phyloP scores from a whole-genome alignment of 2,888 invertebrate species.

The Drosophila meridionalis region DNA sequence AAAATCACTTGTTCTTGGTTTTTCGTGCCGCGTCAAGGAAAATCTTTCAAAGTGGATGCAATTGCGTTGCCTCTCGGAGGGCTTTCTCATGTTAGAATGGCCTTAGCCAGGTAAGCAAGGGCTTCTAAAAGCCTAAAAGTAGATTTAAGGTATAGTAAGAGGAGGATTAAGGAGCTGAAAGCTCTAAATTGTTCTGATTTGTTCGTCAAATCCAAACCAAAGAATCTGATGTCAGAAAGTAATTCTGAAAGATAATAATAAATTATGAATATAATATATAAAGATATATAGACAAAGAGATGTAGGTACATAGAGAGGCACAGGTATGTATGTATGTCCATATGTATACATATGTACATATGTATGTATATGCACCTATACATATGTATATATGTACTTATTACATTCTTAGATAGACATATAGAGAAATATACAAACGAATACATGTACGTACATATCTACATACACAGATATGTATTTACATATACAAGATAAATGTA shows the following conservation, averaged over 20 bases:
- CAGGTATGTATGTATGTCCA: neutral
- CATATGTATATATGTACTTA: neutral
- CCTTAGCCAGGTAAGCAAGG: slow-evolving; percentile 87
- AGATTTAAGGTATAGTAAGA: neutral
- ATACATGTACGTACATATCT: neutral
- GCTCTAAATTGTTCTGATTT: too few species aligned
- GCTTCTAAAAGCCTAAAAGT: neutral
- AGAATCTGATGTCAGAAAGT: too few species aligned
- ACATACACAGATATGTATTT: neutral
- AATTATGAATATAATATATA: too few species aligned
- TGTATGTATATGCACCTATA: neutral
- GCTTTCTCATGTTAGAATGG: slow-evolving; percentile 89
- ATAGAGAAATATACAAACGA: too few species aligned
- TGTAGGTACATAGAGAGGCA: too few species aligned
- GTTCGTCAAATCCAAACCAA: too few species aligned
- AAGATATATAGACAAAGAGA: too few species aligned
- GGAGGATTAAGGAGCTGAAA: too few species aligned
- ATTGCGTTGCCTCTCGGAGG: slow-evolving; percentile 86
- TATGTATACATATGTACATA: neutral
- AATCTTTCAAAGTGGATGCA: slow-evolving; percentile 86
- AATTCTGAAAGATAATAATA: too few species aligned
- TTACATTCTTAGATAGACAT: neutral
- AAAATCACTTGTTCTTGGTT: slow-evolving; percentile 1
- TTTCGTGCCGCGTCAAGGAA: slow-evolving; percentile 46
- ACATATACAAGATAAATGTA: too few species aligned